Evolutionary conservation across 2,113 vertebrate genomes (phyloP), one percentile per base, ranked within the genome.

Genomic region (Phyllopteryx taeniolatus): DNA sequence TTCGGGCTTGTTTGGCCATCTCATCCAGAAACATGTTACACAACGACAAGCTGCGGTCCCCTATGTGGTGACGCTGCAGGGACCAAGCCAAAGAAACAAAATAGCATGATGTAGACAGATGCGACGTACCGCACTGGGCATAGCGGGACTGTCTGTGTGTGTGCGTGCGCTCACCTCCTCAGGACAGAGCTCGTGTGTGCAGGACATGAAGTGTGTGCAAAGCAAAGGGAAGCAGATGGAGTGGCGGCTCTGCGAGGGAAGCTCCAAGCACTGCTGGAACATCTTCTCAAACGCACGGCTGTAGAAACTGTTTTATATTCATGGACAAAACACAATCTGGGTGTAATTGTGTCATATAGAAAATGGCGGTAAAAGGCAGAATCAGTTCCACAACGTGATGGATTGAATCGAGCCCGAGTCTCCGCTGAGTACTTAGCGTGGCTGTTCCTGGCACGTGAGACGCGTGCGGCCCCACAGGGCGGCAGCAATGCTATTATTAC

Each of bases 11-110:
- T 72, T 99, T 99, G 14, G 98, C 98, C 98, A 99, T 99, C 91
- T 99, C 98, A 78, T 99, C 98, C 91, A 99, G 88, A 89, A 99
- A 99, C 98, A 99, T 99, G 93, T 99, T 99, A 85, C 98, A 99
- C 79, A 99, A 85, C 6, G 98, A 99, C 60, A 99, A 94, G 79
- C 97, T 99, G 13, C 97, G 98, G 68, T 99, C 98, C 11, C 98
- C 96, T 84, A 99, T 99, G 82, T 99, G 98, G 90, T 99, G 97
- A 51, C 97, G 90, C 98, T 99, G 88, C 1, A 33, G 60, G 66
- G 53, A 47, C 42, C 20, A 17, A 47, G 22, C 10, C 22, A 20
- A 20, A 44, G 42, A 20, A 1, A 78, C 35, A 51, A 62, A 62
- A 12, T 39, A 19, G 33, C 31, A 7, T 19, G 31, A 65, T 3